Evolutionary conservation across 2,797 vertebrate species (phyloP), one percentile per base, ranked within the genome.

Genomic region (Paedocypris micromegethes): DNA sequence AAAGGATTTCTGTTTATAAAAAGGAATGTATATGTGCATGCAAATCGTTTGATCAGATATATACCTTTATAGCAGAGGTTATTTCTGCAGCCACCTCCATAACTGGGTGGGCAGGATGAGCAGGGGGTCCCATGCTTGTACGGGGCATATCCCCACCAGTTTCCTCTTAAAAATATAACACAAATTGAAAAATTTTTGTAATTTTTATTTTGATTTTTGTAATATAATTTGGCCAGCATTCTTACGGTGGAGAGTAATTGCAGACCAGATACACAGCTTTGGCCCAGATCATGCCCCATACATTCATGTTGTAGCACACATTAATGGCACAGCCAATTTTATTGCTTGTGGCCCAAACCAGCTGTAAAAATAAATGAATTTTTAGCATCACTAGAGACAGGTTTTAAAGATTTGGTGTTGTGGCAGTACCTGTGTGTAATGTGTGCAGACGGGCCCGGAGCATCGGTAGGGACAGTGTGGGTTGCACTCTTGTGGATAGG

Each of bases 181-280:
- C 23, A 23, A 23, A 23, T 23, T 1, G 23, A 23, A 23, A 23
- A 23, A 23, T 23, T 23, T 23, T 23, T 23, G 23, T 23, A 23
- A 23, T 23, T 23, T 23, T 23, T 23, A 23, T 23, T 23, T 23
- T 23, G 23, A 23, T 23, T 23, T 23, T 23, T 23, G 23, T n/a
- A n/a, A n/a, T n/a, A 23, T 23, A 51, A 41, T 62, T 44, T 40
- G 41, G 4, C 56, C 40, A 53, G 6, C 38, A 45, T 79, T 88
- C 95, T 88, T 88, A 98, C 95, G 95, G 96, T 4, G 95, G 96
- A 52, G 96, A 98, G 82, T 98, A 98, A 89, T 98, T 98, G 90
- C 96, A 98, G 70, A 98, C 96, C 78, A 98, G 85, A 74, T 97
- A 98, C 59, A 98, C 88, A 0, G 95, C 96, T 87, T 97, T 97